Evolutionary conservation across 2,113 vertebrate species (phyloP).

Genomic region (Xiphophorus couchianus): DNA sequence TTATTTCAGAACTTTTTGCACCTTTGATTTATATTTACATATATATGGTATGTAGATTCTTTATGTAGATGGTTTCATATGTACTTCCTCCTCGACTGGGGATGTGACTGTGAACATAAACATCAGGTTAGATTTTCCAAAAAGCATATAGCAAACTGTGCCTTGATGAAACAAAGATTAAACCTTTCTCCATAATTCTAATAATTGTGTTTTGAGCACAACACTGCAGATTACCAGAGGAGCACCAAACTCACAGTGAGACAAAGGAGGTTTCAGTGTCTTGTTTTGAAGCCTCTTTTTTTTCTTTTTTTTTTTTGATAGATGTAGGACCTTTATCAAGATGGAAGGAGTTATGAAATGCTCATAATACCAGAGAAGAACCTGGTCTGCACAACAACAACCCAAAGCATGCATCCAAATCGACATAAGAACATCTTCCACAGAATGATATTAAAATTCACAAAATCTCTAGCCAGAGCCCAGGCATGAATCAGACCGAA

Average conservation of each 20-base stretch:
- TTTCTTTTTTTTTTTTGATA: too few species aligned
- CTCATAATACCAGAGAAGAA: too few species aligned
- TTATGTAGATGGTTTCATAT: neutral
- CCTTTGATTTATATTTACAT: neutral
- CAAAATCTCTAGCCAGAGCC: neutral
- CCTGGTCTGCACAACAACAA: neutral
- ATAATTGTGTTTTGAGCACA: neutral
- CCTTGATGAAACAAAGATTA: neutral
- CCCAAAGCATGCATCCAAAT: neutral
- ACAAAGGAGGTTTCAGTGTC: neutral
- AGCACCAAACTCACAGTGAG: neutral
- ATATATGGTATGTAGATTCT: too few species aligned
- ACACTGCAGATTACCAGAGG: neutral
- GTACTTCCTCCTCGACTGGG: too few species aligned
- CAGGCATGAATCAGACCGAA: neutral
- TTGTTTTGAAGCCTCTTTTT: neutral
- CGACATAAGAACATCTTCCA: neutral
- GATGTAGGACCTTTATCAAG: too few species aligned
- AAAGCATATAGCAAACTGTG: too few species aligned
- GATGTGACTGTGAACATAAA: neutral
- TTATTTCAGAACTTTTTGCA: neutral
- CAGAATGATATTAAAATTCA: neutral
- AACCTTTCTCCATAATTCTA: neutral
- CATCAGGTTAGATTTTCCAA: too few species aligned
- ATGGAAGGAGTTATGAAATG: too few species aligned